phyloP scores from a whole-genome alignment of 2,888 invertebrate genomes.

The Sepioteuthis lessoniana region DNA sequence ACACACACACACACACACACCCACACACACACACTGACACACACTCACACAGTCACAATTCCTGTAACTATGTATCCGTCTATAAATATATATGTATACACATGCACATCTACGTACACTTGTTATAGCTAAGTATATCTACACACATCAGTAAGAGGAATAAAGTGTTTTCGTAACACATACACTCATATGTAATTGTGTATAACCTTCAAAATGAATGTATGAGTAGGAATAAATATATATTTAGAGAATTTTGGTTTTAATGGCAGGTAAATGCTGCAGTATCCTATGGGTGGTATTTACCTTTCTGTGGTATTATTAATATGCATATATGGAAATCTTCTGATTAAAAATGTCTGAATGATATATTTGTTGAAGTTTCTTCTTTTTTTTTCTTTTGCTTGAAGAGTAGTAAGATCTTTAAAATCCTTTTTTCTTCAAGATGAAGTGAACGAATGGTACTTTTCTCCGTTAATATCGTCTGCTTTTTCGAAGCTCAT shows the following conservation, averaged over 20 bases:
- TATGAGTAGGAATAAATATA: not conserved
- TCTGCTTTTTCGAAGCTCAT: not conserved
- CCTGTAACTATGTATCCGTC: not conserved
- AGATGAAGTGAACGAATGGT: not conserved
- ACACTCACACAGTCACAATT: not conserved
- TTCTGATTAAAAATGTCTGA: not conserved
- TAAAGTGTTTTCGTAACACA: not conserved
- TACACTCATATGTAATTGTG: too few relatives aligned
- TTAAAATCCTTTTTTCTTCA: not conserved
- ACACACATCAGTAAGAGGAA: not conserved
- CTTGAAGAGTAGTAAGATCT: not conserved
- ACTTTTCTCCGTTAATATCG: not conserved
- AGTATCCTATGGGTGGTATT: not conserved
- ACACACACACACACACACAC: not conserved
- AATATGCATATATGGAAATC: not conserved
- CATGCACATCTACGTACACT: not conserved
- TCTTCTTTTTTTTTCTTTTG: not conserved
- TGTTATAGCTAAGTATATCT: not conserved
- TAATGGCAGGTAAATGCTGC: not conserved
- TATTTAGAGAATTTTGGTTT: not conserved
- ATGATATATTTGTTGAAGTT: not conserved
- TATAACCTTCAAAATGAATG: not conserved
- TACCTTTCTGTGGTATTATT: not conserved
- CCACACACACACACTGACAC: fast-evolving
- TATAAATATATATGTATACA: not conserved